Percentiles rank a stretch among this genome's conserved stretches.
These are phyloP conservation scores for Setipinna tenuifilis DNA, from an alignment of 2,797 vertebrate species.

Conservation along the genomic window DNA sequence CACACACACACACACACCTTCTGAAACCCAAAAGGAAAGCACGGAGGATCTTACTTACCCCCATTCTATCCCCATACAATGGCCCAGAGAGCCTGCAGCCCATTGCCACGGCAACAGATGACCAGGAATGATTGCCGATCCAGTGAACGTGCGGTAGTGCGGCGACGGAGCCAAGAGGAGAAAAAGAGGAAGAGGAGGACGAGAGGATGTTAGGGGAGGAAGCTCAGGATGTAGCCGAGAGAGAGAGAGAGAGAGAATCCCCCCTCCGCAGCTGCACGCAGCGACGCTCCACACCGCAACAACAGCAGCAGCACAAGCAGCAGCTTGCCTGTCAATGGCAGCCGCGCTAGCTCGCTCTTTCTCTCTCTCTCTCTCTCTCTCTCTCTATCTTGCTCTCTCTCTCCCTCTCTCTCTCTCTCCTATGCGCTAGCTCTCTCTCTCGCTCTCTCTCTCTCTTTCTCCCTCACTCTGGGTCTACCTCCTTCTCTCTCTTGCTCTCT, in stretches of 20 bases:
- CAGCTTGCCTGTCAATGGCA: slow-evolving; percentile 13
- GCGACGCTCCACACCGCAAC: slow-evolving; percentile 3
- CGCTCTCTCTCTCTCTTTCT: slow-evolving; percentile 36
- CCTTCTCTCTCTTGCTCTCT: neutral
- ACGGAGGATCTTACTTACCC: slow-evolving; percentile 53
- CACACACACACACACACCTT: slow-evolving; percentile 43
- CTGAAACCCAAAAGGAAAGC: neutral
- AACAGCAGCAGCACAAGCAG: slow-evolving; percentile 10
- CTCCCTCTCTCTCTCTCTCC: neutral
- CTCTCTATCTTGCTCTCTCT: too few relatives aligned
- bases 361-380: slow-evolving; percentile 12
- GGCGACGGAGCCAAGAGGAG: neutral
- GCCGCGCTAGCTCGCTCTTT: neutral
- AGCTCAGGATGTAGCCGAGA: slow-evolving; percentile 7
- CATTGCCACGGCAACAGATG: slow-evolving; percentile 77
- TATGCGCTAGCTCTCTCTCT: neutral
- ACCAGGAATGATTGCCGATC: slow-evolving; percentile 51
- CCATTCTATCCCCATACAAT: slow-evolving; percentile 74
- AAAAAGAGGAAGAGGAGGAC: slow-evolving; percentile 27
- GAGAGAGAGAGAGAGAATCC: neutral
- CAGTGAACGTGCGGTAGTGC: slow-evolving; percentile 45
- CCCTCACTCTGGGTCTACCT: slow-evolving; percentile 11
- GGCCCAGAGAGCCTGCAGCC: slow-evolving; percentile 81
- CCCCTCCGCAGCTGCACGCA: neutral
- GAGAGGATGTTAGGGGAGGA: slow-evolving; percentile 18